These are phyloP conservation scores for Laticauda laticaudata DNA, from an alignment of 2,113 vertebrate genomes.

Conservation along the genomic window DNA sequence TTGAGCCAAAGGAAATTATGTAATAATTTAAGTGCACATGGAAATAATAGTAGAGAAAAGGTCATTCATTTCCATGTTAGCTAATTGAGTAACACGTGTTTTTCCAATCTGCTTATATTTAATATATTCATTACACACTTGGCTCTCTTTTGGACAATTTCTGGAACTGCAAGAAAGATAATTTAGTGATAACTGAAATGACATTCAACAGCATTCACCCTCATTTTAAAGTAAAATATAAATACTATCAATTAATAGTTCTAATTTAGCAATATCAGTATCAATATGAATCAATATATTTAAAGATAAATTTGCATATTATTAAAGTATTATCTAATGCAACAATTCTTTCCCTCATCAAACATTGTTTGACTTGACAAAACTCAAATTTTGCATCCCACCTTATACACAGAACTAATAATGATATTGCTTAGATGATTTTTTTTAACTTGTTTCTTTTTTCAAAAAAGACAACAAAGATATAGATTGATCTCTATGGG, in stretches of 20 bases:
- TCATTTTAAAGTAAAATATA: not conserved
- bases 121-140: not conserved
- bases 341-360: not conserved
- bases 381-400: not conserved
- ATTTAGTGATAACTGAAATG: not conserved
- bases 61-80: not conserved
- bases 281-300: not conserved
- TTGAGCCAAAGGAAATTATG: not conserved
- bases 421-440: not conserved
- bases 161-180: not conserved
- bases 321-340: not conserved
- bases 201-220: not conserved
- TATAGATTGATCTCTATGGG: constrained; percentile 1
- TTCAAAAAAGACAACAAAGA: not conserved
- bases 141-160: not conserved
- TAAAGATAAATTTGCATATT: not conserved
- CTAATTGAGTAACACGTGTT: not conserved
- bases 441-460: not conserved
- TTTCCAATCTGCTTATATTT: not conserved
- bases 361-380: not conserved
- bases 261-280: not conserved
- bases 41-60: not conserved
- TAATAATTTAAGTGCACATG: not conserved
- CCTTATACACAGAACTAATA: not conserved
- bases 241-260: not conserved